Evolutionary conservation across 2,888 invertebrate species (phyloP).

Genomic region (Nasonovia ribisnigri): DNA sequence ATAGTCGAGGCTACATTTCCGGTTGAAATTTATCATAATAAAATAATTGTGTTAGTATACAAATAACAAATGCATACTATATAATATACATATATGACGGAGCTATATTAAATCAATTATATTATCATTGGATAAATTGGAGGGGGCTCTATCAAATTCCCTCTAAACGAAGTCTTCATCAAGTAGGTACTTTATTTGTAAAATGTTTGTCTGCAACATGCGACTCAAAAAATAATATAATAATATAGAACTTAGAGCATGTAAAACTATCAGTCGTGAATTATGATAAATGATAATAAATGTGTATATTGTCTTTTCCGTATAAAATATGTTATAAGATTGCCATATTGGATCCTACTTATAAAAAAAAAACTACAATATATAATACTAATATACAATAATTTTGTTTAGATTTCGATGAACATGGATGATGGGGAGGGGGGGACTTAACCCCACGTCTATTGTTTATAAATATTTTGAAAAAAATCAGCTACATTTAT

Average conservation of each 20-base stretch:
- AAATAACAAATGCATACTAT: neutral
- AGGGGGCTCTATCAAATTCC: neutral
- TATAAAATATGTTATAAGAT: neutral
- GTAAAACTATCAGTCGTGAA: neutral
- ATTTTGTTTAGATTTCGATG: neutral
- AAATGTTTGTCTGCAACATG: neutral
- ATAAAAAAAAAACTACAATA: neutral
- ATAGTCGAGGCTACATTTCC: neutral
- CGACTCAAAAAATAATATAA: neutral
- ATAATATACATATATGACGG: neutral
- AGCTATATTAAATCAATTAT: neutral
- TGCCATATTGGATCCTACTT: neutral
- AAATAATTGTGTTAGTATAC: neutral
- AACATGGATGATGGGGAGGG: neutral
- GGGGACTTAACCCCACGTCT: neutral
- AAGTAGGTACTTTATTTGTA: neutral
- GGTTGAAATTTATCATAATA: slow-evolving; percentile 10
- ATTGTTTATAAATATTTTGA: neutral
- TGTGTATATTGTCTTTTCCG: no score
- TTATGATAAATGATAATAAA: neutral
- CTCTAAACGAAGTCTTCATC: neutral
- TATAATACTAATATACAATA: neutral
- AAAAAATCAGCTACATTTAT: neutral
- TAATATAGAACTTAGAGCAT: neutral
- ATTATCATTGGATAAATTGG: neutral